These are phyloP conservation scores for Rhea americana DNA, from an alignment of 2,113 vertebrate genomes.

Conservation along the genomic window DNA sequence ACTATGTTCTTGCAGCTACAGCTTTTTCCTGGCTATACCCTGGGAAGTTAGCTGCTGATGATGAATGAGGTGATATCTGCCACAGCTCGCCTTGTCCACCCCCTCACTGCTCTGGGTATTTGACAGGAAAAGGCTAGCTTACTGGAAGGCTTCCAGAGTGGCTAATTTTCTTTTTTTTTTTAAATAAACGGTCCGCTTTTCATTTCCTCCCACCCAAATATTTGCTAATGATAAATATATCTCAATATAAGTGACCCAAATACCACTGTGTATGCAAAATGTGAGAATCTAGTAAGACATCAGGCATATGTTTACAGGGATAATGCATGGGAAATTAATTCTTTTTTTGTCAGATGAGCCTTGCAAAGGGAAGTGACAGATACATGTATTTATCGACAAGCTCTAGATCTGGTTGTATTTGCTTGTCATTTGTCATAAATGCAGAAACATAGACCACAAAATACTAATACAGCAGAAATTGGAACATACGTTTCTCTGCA, in stretches of 20 bases:
- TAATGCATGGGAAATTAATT: not conserved
- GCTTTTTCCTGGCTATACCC: not conserved
- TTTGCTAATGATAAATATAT: slow-evolving; percentile 32
- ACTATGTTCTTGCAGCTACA: not conserved
- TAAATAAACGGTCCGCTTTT: not conserved
- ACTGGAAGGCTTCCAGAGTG: not conserved
- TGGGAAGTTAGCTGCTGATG: not conserved
- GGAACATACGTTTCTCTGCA: not conserved
- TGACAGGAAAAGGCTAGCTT: not conserved
- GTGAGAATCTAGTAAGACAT: slow-evolving; percentile 13
- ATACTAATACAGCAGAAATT: not conserved
- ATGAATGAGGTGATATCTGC: not conserved
- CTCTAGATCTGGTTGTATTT: slow-evolving; percentile 13
- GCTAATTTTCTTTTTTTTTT: not conserved
- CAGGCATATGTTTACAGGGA: slow-evolving; percentile 25
- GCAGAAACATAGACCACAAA: not conserved
- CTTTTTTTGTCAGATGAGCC: not conserved
- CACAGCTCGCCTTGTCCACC: not conserved
- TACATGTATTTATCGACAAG: slow-evolving; percentile 9
- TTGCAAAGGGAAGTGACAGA: slow-evolving; percentile 31
- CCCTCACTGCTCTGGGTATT: not conserved
- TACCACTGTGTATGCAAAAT: slow-evolving; percentile 33
- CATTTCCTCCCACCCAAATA: not conserved
- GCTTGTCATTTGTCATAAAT: not conserved
- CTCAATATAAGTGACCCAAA: slow-evolving; percentile 18